phyloP scores from a whole-genome alignment of 2,888 invertebrate genomes.

The Sphecodes monilicornis region DNA sequence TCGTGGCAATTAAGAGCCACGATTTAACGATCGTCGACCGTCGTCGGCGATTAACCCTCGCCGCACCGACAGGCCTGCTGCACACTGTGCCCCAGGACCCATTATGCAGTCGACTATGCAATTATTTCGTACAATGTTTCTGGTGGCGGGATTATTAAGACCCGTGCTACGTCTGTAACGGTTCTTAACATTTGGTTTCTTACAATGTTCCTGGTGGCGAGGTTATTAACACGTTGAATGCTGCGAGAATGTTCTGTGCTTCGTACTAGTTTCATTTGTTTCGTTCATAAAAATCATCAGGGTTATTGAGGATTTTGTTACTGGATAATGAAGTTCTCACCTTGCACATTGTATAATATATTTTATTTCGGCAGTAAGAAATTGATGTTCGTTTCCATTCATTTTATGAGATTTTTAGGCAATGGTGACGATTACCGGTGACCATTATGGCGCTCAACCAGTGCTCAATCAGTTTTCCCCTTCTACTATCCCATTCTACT shows the following conservation, averaged over 20 bases:
- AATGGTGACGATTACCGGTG: too few species aligned
- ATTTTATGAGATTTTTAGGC: too few species aligned
- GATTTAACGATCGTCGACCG: constrained; percentile 17
- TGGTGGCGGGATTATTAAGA: neutral
- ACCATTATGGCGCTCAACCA: too few species aligned
- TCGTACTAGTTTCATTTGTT: neutral
- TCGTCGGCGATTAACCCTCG: constrained; percentile 21
- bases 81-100: neutral
- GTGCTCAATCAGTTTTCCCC: too few species aligned
- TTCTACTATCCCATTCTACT: too few species aligned
- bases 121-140: neutral
- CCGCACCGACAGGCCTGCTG: neutral
- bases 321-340: neutral
- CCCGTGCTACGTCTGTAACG: neutral
- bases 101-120: neutral
- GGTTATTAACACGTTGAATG: neutral
- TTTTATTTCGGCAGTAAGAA: too few species aligned
- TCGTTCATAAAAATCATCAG: neutral
- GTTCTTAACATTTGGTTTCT: neutral
- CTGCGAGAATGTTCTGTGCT: neutral
- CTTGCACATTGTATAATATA: neutral
- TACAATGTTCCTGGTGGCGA: neutral
- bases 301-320: neutral
- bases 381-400: too few species aligned
- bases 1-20: constrained; percentile 11